phyloP scores from a whole-genome alignment of 2,888 invertebrate species.

The Lottia scabra region DNA sequence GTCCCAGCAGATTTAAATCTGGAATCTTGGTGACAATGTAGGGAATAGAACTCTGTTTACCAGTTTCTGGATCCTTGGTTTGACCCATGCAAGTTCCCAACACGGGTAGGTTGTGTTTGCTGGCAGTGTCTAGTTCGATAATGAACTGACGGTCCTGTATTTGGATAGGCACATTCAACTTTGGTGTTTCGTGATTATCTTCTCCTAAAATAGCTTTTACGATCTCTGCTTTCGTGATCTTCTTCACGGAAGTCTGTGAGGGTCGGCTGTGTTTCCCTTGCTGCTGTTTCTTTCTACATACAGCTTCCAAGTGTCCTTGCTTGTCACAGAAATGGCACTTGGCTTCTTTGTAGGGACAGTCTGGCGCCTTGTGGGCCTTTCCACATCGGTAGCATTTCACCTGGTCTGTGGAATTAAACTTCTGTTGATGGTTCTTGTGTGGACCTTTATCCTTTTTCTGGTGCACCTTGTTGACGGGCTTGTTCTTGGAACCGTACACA shows the following conservation, averaged over 20 bases:
- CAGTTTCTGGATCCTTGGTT: no score
- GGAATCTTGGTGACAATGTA: no score
- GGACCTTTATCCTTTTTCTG: no score
- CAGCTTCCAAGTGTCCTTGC: conserved; percentile 6
- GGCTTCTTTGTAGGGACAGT: background rate
- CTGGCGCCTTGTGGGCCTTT: background rate
- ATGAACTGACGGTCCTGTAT: background rate
- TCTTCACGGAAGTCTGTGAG: background rate
- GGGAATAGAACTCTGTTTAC: no score
- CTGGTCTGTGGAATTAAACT: no score
- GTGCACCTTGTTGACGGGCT: no score
- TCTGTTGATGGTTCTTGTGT: no score
- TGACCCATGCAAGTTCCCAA: no score
- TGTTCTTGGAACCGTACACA: background rate
- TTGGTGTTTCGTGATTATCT: background rate
- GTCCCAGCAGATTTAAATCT: no score
- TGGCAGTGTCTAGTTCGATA: conserved; percentile 1
- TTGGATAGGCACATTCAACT: background rate
- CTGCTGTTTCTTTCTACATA: background rate
- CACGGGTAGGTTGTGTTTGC: background rate
- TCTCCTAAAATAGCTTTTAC: background rate
- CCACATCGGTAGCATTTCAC: conserved; percentile 3
- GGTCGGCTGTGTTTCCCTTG: background rate
- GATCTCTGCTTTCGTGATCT: background rate
- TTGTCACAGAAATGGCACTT: conserved; percentile 4